Conservation (phyloP, 2,797 vertebrate genomes). For the Pseudochromis fuscus region DNA sequence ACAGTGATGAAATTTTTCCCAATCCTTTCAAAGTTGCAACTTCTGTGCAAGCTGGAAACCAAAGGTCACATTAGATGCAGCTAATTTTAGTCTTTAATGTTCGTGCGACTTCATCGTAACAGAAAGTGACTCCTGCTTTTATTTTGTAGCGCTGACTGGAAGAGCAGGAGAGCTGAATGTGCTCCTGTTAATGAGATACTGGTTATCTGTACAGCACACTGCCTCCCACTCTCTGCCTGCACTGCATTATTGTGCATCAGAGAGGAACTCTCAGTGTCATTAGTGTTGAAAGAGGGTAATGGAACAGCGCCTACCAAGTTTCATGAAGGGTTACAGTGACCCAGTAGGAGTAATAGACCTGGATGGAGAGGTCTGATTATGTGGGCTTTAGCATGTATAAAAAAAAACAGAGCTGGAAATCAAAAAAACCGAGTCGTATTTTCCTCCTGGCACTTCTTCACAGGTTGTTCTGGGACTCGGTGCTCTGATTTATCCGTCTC, state of each 20-base stretch:
- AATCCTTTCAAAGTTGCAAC: constrained; percentile 25
- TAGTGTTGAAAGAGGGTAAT: constrained; percentile 76
- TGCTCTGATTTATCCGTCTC: constrained; percentile 61
- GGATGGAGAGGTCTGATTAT: constrained; percentile 71
- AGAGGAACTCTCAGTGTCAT: constrained; percentile 72
- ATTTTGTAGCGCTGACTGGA: constrained; percentile 32
- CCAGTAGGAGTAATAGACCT: constrained; percentile 65
- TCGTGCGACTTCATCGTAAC: constrained; percentile 49
- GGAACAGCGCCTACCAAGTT: constrained; percentile 71
- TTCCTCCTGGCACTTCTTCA: constrained; percentile 38
- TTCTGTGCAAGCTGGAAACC: constrained; percentile 35
- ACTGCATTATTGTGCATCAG: constrained; percentile 76
- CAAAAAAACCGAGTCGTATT: constrained; percentile 57
- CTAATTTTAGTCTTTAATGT: constrained; percentile 59
- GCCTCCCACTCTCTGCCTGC: constrained; percentile 62
- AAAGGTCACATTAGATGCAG: constrained; percentile 63
- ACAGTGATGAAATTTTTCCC: constrained; percentile 26
- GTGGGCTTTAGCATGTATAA: constrained; percentile 51
- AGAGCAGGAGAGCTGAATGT: constrained; percentile 64
- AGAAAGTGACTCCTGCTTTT: constrained; percentile 46
- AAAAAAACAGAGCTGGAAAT: constrained; percentile 30
- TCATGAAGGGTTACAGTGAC: constrained; percentile 75
- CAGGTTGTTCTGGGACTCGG: constrained; percentile 61
- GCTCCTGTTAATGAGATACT: constrained; percentile 78
- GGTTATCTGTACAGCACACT: constrained; percentile 73